A percentile compares a stretch with the other conserved stretches of the same genome.
These are phyloP conservation scores for Pseudachorutes palmiensis DNA, from an alignment of 1,140 invertebrate genomes.

Conservation along the genomic window DNA sequence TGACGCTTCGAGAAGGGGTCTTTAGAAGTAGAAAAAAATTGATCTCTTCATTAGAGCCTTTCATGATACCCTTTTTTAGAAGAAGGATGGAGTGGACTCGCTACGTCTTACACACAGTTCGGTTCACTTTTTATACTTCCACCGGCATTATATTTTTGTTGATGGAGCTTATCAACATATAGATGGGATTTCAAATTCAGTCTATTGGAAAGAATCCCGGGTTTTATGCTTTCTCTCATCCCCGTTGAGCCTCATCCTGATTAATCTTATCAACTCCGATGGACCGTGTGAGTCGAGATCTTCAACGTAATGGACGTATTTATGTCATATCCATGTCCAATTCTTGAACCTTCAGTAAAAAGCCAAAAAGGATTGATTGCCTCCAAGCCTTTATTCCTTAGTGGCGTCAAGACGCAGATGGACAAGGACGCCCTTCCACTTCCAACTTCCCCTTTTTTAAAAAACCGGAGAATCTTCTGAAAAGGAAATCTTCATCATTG, in stretches of 20 bases:
- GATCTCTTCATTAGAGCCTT: not conserved
- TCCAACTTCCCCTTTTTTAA: too few relatives aligned
- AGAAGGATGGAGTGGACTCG: not conserved
- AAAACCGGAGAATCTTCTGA: too few relatives aligned
- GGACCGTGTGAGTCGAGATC: too few relatives aligned
- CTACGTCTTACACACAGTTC: not conserved
- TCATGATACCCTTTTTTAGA: not conserved
- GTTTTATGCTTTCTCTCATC: not conserved
- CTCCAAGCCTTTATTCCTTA: too few relatives aligned
- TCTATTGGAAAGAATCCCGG: not conserved
- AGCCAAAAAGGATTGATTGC: too few relatives aligned
- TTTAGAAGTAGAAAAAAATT: not conserved
- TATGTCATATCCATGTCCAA: not conserved
- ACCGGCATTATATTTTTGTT: not conserved
- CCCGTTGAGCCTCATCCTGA: not conserved
- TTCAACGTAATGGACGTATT: not conserved
- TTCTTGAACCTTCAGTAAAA: too few relatives aligned
- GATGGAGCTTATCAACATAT: not conserved
- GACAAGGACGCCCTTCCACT: too few relatives aligned
- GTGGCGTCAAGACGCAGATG: too few relatives aligned
- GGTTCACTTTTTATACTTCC: not conserved
- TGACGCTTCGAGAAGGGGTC: too few relatives aligned
- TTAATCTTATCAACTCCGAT: not conserved
- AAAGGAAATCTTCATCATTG: too few relatives aligned
- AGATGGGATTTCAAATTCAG: not conserved